Conservation (phyloP, 2,797 vertebrate species). For the Anisognathus igniventris region DNA sequence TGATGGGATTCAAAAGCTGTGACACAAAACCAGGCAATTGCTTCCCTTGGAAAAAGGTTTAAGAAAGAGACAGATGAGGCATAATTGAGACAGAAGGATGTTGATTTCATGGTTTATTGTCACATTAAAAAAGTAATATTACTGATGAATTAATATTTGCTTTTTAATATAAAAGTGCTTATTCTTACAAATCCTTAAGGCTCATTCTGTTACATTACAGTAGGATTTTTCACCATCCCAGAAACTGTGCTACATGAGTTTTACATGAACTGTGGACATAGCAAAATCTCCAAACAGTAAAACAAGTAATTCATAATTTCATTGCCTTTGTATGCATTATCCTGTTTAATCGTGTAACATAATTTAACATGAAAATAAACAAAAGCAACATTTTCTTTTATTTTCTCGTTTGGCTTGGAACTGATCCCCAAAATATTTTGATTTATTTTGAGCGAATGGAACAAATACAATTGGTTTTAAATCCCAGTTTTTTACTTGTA, state of each 20-base stretch:
- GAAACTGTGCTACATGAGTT: conserved; percentile 68
- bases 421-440: not conserved
- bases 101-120: conserved; percentile 74
- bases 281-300: conserved; percentile 63
- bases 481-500: not conserved
- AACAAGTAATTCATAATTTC: conserved; percentile 2
- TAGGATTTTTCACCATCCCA: conserved; percentile 62
- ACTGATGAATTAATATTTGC: conserved; percentile 72
- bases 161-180: conserved; percentile 76
- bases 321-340: conserved; percentile 28
- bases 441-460: not conserved
- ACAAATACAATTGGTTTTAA: not conserved
- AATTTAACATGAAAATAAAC: conserved; percentile 3
- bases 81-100: conserved; percentile 63
- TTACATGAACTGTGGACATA: conserved; percentile 49
- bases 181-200: conserved; percentile 74
- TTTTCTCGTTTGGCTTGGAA: conserved; percentile 1
- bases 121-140: conserved; percentile 75
- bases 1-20: not conserved
- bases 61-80: conserved; percentile 52
- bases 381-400: conserved; percentile 2
- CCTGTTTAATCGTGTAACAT: not conserved
- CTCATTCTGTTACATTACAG: conserved; percentile 70
- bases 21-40: not conserved
- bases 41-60: not conserved